Evolutionary conservation across 2,888 invertebrate species (phyloP).

Genomic region (Drosophila barbarae): DNA sequence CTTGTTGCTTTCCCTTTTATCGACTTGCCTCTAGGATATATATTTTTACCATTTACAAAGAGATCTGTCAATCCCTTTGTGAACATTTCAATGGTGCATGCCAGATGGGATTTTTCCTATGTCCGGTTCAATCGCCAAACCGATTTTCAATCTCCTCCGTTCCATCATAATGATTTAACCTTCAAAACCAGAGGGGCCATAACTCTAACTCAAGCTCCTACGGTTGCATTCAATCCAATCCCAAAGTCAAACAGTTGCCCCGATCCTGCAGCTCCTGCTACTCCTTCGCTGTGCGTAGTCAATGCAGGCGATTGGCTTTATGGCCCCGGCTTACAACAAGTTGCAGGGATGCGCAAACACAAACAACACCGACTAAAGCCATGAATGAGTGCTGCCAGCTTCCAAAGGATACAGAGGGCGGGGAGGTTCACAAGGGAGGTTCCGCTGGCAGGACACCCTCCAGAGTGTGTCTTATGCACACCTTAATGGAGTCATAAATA

Average conservation of each 20-base stretch:
- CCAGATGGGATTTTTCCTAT: slow-evolving; percentile 6
- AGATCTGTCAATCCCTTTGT: neutral
- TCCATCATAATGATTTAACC: slow-evolving; percentile 30
- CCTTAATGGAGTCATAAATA: slow-evolving; percentile 80
- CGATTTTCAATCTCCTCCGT: slow-evolving; percentile 15
- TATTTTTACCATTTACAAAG: neutral
- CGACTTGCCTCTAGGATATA: neutral
- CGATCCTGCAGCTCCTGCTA: slow-evolving; percentile 1
- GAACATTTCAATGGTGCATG: neutral
- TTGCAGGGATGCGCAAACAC: slow-evolving; percentile 53
- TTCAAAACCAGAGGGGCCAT: slow-evolving; percentile 30
- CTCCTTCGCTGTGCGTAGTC: slow-evolving; percentile 36
- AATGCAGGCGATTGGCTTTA: slow-evolving; percentile 49
- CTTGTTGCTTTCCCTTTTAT: neutral
- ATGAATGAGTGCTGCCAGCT: slow-evolving; percentile 34
- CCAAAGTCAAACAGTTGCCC: slow-evolving; percentile 33
- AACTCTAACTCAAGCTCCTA: slow-evolving; percentile 26
- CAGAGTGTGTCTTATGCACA: slow-evolving; percentile 76
- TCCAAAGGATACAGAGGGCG: neutral
- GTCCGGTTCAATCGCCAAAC: slow-evolving; percentile 12
- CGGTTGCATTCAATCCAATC: slow-evolving; percentile 20
- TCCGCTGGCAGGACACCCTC: slow-evolving; percentile 46
- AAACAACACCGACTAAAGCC: slow-evolving; percentile 51
- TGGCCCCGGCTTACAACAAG: slow-evolving; percentile 58
- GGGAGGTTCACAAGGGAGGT: slow-evolving; percentile 33